Conservation (phyloP, 35 echinoderm and acorn worm genomes). For the Apostichopus japonicus region DNA sequence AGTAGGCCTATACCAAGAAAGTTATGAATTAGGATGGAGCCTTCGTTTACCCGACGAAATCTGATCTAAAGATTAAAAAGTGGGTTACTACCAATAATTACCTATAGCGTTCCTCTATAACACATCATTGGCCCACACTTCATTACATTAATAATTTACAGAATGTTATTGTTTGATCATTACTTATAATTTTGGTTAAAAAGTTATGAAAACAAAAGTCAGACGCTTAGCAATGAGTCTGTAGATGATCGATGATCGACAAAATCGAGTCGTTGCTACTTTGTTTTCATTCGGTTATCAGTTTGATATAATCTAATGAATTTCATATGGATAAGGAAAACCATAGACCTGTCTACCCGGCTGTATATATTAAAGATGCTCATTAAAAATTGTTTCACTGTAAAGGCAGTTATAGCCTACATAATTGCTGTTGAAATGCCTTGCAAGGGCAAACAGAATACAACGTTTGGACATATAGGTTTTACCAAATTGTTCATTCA, state of each 20-base stretch:
- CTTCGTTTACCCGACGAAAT: constrained; percentile 7
- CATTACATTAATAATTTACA: constrained; percentile 16
- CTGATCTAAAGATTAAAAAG: constrained; percentile 15
- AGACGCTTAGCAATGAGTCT: background rate
- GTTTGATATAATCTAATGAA: too few relatives aligned
- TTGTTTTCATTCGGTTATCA: background rate
- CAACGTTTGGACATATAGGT: too few relatives aligned
- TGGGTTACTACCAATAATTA: constrained; percentile 15
- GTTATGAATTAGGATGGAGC: background rate
- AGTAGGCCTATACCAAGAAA: too few relatives aligned
- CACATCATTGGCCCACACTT: constrained; percentile 13
- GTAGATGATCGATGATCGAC: constrained; percentile 13
- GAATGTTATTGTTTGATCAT: constrained; percentile 15
- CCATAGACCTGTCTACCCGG: too few relatives aligned
- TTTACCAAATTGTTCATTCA: too few relatives aligned
- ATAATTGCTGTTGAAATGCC: too few relatives aligned
- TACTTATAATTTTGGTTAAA: constrained; percentile 16
- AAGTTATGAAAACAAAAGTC: background rate
- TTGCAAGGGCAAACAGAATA: too few relatives aligned
- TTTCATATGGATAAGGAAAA: too few relatives aligned
- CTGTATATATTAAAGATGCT: too few relatives aligned
- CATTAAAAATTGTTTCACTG: too few relatives aligned
- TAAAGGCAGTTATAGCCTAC: too few relatives aligned
- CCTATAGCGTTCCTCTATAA: constrained; percentile 14
- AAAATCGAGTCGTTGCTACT: background rate